Evolutionary conservation across 2,888 invertebrate genomes (phyloP), one percentile per base, ranked within the genome.

Genomic region (Aporophyla lueneburgensis): DNA sequence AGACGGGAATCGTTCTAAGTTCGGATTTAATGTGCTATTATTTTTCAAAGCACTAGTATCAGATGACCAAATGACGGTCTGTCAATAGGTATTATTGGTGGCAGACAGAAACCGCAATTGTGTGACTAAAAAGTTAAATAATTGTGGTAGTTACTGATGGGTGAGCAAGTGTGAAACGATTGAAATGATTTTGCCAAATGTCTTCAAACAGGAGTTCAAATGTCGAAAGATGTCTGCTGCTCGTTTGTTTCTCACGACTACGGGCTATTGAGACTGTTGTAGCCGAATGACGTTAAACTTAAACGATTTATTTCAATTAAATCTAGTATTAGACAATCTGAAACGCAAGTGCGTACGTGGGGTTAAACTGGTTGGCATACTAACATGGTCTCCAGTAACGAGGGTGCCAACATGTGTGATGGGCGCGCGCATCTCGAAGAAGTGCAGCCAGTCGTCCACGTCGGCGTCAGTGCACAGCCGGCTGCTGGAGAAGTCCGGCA

Each of bases 391-490:
- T 66, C 97, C 97, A 53, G 99, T 98, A 77, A 99, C 98, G 80
- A 99, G 97, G 10, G 99, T 99, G 81, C 99, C 99, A 67, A 99
- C 97, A 89, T 99, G 98, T 71, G 98, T 97, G 81, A 99, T 96
- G 69, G 99, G 99, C 54, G 99, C 98, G 69, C 97, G 97, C 98
- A 99, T 98, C 85, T 99, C 97, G 95, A 98, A 99, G 95, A 98
- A 99, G 92, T 98, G 98, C 81, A 99, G 96, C 99, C 99, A 99
- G 65, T 97, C 92, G 92, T 99, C 98, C 27, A 99, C 97, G 89
- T 98, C 98, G 12, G 97, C 97, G 88, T 98, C 98, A 19, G 97
- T 97, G 72, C 97, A 96, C 72, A 99, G 94, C 33, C 99, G 98
- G 2, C 96, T 96, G 77, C 95, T 92, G 0, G 99, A 98, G 95